phyloP scores from a whole-genome alignment of 2,113 vertebrate species.

The Apus apus region DNA sequence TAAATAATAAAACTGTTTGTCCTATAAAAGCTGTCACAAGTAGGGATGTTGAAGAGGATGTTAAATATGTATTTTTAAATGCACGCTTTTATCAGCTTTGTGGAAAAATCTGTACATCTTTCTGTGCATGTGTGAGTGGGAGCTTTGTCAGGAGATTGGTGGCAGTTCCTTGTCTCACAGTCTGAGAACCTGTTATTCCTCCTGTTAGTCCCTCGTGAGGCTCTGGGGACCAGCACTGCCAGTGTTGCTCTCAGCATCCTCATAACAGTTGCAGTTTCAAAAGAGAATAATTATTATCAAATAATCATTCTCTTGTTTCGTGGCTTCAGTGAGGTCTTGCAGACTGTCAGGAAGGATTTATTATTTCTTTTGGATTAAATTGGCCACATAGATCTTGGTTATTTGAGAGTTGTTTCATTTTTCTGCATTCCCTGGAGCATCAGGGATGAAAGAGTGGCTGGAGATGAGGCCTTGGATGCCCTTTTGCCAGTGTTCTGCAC shows the following conservation, averaged over 20 bases:
- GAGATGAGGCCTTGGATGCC: neutral
- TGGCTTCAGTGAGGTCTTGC: neutral
- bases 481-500: neutral
- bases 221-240: neutral
- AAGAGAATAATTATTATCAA: conserved; percentile 38
- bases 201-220: neutral
- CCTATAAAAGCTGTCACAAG: neutral
- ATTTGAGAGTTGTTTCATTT: conserved; percentile 30
- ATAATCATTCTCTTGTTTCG: neutral
- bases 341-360: conserved; percentile 32
- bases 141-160: neutral
- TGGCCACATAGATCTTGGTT: conserved; percentile 26
- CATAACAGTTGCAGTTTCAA: neutral
- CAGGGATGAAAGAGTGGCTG: neutral
- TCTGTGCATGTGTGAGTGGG: conserved; percentile 21
- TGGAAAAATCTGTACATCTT: conserved; percentile 3
- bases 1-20: conserved; percentile 22
- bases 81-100: neutral
- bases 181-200: neutral
- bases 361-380: conserved; percentile 33
- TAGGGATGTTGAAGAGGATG: neutral
- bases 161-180: neutral
- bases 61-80: conserved; percentile 30
- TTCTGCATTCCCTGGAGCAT: neutral
- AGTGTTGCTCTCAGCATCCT: neutral